A percentile compares a stretch with the other conserved stretches of the same genome.
These are phyloP conservation scores for Timandra comae DNA, from an alignment of 2,888 invertebrate genomes.

Conservation along the genomic window DNA sequence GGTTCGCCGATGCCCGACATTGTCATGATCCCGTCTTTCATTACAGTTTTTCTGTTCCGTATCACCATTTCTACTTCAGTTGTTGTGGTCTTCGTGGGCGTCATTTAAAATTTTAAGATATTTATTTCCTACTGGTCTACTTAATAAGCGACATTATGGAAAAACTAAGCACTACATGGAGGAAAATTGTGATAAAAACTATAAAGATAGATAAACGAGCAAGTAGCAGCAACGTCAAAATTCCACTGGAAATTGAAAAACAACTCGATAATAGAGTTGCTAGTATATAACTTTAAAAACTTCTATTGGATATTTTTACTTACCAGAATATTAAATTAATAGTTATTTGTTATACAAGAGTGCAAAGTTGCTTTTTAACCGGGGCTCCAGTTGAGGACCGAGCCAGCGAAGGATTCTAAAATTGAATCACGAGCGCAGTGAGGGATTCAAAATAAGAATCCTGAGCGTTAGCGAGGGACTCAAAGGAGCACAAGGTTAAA, in stretches of 20 bases:
- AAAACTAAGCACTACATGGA: slow-evolving; percentile 66
- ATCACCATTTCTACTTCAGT: slow-evolving; percentile 92
- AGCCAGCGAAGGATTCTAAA: too few species aligned
- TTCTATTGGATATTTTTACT: not conserved
- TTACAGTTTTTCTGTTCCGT: slow-evolving; percentile 89
- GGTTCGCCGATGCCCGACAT: slow-evolving; percentile 94
- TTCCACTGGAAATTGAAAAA: slow-evolving; percentile 67
- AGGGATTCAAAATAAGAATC: too few species aligned
- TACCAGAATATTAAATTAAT: too few species aligned
- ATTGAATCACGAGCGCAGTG: too few species aligned
- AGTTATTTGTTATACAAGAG: too few species aligned
- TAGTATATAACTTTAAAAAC: not conserved
- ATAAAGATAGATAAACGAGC: slow-evolving; percentile 34
- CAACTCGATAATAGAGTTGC: slow-evolving; percentile 62
- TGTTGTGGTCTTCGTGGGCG: slow-evolving; percentile 87
- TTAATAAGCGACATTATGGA: slow-evolving; percentile 64
- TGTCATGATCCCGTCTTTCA: slow-evolving; percentile 92
- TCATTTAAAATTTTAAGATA: slow-evolving; percentile 71
- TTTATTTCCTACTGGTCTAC: slow-evolving; percentile 59
- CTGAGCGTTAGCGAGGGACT: too few species aligned
- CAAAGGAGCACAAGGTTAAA: too few species aligned
- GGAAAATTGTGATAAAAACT: slow-evolving; percentile 40
- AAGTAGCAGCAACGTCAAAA: slow-evolving; percentile 67
- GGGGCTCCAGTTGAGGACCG: too few species aligned
- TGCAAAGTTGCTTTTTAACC: too few species aligned